Conservation (phyloP, 2,113 vertebrate genomes). For the Smithornis capensis region DNA sequence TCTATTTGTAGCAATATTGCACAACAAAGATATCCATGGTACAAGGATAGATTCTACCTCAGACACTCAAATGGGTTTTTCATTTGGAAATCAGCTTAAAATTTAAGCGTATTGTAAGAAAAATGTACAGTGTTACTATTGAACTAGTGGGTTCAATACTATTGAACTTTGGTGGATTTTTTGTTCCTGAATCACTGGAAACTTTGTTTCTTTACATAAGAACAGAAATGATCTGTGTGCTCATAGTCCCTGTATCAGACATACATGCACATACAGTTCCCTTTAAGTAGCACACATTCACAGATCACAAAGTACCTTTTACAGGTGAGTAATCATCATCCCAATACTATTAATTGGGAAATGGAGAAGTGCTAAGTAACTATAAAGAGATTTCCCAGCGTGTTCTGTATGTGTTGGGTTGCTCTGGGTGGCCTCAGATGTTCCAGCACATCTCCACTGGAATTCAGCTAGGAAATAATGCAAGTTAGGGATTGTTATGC, state of each 20-base stretch:
- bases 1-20: neutral
- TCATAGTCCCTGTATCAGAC: neutral
- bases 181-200: neutral
- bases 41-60: neutral
- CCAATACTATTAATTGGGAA: neutral
- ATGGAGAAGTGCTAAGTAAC: neutral
- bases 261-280: neutral
- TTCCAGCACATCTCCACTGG: neutral
- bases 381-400: neutral
- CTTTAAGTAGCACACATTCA: neutral
- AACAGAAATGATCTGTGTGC: neutral
- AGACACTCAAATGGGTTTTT: neutral
- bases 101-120: neutral
- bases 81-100: neutral
- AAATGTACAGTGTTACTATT: neutral
- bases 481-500: neutral
- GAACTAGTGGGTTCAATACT: too few species aligned
- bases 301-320: neutral
- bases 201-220: neutral
- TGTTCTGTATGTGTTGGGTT: neutral
- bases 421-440: neutral
- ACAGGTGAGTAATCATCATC: neutral
- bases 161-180: neutral
- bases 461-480: neutral
- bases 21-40: neutral